Evolutionary conservation across 2,797 vertebrate genomes (phyloP).

Genomic region (Garrulus glandarius): DNA sequence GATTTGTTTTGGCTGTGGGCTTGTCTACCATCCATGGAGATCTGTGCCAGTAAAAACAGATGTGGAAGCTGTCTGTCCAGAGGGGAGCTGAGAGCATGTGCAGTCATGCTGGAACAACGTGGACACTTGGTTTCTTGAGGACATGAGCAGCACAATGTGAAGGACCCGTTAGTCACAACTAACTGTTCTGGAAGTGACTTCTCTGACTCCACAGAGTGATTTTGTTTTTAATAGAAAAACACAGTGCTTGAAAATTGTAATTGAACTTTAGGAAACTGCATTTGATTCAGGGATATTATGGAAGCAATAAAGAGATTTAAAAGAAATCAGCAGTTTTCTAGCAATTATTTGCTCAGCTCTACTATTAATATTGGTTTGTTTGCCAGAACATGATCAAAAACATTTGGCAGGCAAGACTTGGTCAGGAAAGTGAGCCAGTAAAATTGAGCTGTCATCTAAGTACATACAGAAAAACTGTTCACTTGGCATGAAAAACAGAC

Average conservation of each 20-base stretch:
- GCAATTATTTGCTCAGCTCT: slow-evolving; percentile 29
- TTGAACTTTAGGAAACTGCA: not conserved
- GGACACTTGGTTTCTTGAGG: not conserved
- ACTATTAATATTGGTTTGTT: slow-evolving; percentile 39
- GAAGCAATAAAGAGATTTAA: not conserved
- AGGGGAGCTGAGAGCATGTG: not conserved
- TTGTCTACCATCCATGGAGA: not conserved
- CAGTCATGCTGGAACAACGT: not conserved
- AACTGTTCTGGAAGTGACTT: not conserved
- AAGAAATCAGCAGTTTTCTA: slow-evolving; percentile 28
- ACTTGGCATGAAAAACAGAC: slow-evolving; percentile 39
- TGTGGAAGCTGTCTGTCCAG: not conserved
- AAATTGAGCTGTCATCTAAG: slow-evolving; percentile 49
- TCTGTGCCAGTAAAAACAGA: not conserved
- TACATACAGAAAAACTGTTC: not conserved
- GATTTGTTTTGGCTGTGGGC: not conserved
- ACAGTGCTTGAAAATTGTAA: not conserved
- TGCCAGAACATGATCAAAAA: slow-evolving; percentile 63
- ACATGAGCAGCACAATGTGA: not conserved
- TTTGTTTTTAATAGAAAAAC: not conserved
- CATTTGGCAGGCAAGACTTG: slow-evolving; percentile 33
- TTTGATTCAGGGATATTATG: not conserved
- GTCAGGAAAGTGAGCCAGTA: slow-evolving; percentile 35
- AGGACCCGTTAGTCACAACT: not conserved
- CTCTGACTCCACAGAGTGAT: not conserved